These are phyloP conservation scores for Apus apus DNA, from an alignment of 2,113 vertebrate species.

Conservation along the genomic window DNA sequence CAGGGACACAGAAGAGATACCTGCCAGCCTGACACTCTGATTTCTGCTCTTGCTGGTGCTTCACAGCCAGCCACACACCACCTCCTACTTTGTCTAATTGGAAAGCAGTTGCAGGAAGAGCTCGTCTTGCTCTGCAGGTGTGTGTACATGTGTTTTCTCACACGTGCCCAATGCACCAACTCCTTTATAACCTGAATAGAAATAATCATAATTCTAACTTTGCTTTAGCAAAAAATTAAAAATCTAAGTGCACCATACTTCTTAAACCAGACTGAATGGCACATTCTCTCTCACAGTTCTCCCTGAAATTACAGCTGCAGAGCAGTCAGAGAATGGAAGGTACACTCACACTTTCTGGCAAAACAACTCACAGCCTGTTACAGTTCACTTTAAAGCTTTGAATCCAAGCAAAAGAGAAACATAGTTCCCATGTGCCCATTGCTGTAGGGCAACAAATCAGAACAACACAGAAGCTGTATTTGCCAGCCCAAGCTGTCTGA, in stretches of 20 bases:
- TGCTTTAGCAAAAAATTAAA: not conserved
- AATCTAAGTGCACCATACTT: not conserved
- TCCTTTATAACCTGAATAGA: not conserved
- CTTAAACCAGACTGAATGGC: not conserved
- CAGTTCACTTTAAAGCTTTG: not conserved
- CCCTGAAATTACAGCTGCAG: not conserved
- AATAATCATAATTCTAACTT: not conserved
- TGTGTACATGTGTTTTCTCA: not conserved
- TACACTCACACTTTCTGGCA: not conserved
- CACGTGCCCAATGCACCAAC: not conserved
- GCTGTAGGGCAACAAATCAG: not conserved
- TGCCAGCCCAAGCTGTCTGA: not conserved
- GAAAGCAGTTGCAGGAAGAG: not conserved
- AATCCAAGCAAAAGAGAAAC: not conserved
- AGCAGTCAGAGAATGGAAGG: not conserved
- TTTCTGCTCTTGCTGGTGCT: not conserved
- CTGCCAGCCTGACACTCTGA: not conserved
- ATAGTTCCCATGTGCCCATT: not conserved
- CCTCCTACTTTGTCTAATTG: not conserved
- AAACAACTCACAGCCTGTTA: not conserved
- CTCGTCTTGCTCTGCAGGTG: not conserved
- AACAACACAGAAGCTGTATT: not conserved
- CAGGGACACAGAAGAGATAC: not conserved
- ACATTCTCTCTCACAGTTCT: not conserved
- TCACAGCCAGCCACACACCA: not conserved